Conservation (phyloP, 2,113 vertebrate genomes). For the Chaetorhynchus papuensis region DNA sequence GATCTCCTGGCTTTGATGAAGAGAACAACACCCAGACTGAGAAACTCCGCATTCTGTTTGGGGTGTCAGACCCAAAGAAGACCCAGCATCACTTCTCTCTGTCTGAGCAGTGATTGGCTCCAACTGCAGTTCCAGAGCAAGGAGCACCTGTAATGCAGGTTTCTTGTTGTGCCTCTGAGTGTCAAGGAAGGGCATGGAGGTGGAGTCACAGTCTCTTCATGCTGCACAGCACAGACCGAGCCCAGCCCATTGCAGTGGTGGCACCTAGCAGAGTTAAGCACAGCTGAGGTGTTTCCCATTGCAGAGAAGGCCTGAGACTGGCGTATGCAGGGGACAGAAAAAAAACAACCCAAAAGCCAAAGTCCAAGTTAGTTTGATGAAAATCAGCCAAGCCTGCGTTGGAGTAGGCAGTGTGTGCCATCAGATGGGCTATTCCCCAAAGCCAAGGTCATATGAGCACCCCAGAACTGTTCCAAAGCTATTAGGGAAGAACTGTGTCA, state of each 20-base stretch:
- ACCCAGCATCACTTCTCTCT: background rate
- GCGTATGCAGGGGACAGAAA: background rate
- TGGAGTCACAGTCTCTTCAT: background rate
- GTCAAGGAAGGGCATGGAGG: background rate
- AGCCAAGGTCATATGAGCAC: background rate
- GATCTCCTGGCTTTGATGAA: background rate
- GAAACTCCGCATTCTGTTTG: background rate
- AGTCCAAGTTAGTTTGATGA: background rate
- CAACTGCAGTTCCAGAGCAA: background rate
- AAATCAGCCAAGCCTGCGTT: background rate
- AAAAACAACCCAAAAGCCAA: background rate
- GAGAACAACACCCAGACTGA: background rate
- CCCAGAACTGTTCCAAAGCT: slow-evolving; percentile 46
- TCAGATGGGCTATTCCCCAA: slow-evolving; percentile 22
- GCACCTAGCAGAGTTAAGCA: background rate
- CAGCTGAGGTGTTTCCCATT: background rate
- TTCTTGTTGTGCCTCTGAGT: background rate
- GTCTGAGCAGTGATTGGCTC: background rate
- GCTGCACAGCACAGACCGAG: background rate
- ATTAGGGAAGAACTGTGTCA: slow-evolving; percentile 62
- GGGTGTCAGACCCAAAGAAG: background rate
- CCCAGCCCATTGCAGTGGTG: background rate
- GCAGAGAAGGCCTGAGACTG: background rate
- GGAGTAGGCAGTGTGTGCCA: background rate
- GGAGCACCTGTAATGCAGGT: background rate